These are phyloP conservation scores for Peromyscus eremicus DNA, from an alignment of 2,797 vertebrate species.

Conservation along the genomic window DNA sequence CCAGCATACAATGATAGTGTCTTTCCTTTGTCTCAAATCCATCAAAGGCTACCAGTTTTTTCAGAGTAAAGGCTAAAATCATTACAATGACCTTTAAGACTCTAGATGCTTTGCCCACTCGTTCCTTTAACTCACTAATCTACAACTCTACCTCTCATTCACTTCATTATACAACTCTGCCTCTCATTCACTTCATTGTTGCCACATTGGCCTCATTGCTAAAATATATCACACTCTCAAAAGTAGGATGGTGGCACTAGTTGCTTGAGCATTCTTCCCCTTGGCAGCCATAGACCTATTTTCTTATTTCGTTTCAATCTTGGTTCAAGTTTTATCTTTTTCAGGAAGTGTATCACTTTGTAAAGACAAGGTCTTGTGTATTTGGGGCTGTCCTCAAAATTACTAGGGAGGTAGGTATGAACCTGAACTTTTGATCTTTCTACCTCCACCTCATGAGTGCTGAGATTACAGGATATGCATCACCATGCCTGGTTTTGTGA, in stretches of 20 bases:
- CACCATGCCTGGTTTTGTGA: not conserved
- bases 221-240: not conserved
- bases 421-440: not conserved
- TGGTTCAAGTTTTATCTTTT: conserved; percentile 17
- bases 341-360: not conserved
- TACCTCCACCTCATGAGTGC: not conserved
- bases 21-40: not conserved
- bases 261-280: not conserved
- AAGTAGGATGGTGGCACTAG: not conserved
- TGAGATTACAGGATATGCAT: not conserved
- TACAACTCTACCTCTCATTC: not conserved
- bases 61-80: conserved; percentile 35
- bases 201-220: not conserved
- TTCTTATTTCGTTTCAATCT: conserved; percentile 21
- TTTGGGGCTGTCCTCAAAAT: not conserved
- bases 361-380: not conserved
- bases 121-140: not conserved
- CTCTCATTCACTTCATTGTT: conserved; percentile 15
- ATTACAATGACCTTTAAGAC: not conserved
- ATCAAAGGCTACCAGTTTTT: not conserved
- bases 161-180: not conserved
- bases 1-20: not conserved
- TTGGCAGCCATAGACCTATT: not conserved
- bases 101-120: not conserved
- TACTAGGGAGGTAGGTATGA: not conserved